Evolutionary conservation across 2,797 vertebrate genomes (phyloP), one percentile per base, ranked within the genome.

Genomic region (Spea hammondii): DNA sequence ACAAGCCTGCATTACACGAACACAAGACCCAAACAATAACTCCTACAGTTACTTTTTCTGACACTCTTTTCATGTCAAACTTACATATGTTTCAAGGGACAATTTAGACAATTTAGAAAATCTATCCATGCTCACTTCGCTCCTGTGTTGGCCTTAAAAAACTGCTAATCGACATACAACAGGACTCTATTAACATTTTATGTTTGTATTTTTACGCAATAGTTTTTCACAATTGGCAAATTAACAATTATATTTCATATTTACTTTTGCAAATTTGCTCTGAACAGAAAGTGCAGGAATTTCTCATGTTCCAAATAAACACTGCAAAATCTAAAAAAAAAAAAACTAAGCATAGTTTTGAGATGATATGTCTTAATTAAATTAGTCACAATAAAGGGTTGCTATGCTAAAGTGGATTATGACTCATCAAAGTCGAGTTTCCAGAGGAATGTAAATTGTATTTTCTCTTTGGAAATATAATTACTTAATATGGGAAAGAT

Each of bases 401-500:
- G 49, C 50, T 53, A 62, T 47, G 62, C 70, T 72, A 78, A 55
- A 46, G 46, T 32, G 60, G 53, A 65, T 4, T 55, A 5, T 78
- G 69, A 71, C 60, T 79, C 47, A 57, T 47, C 51, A 60, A 72
- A 66, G 14, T 65, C 17, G 65, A 59, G 45, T 59, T 72, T 54
- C 47, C 51, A 79, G 11, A 76, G 46, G 51, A 71, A 65, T 74
- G 14, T 8, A 70, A 45, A 51, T 67, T 65, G 10, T 70, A 11
- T 17, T 70, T 70, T 65, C 60, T 70, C 13, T 45, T 47, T 62
- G 54, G 32, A 62, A 51, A 44, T 68, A 53, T 44, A 60, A 47
- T 62, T 48, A 60, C 9, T 54, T 74, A 68, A 49, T 76, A 67
- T 12, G 54, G 44, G 66, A 69, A 77, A 69, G 59, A 77, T 69